Conservation (phyloP, 2,113 vertebrate species). For the Gambusia affinis region DNA sequence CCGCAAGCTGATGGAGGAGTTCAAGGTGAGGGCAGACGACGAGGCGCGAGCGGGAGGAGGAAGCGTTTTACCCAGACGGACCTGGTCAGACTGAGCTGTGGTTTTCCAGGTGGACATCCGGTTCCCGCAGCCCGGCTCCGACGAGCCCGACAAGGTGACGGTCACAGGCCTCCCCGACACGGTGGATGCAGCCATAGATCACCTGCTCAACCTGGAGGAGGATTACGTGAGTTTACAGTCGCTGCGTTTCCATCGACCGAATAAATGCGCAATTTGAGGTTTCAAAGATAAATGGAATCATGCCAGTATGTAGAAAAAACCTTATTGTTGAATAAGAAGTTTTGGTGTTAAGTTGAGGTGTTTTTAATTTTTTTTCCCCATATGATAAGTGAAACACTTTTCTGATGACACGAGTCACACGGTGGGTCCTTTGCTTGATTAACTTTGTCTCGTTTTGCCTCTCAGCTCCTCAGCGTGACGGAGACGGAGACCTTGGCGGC, state of each 20-base stretch:
- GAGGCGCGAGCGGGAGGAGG: not conserved
- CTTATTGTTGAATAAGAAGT: too few species aligned
- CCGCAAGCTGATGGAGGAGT: conserved; percentile 87
- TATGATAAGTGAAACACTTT: too few species aligned
- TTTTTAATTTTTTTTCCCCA: too few species aligned
- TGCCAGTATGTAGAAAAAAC: too few species aligned
- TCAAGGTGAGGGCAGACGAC: conserved; percentile 71
- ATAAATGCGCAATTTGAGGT: too few species aligned
- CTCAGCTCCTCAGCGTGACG: conserved; percentile 83
- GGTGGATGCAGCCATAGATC: conserved; percentile 82
- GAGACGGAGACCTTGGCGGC: conserved; percentile 85
- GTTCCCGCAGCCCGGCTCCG: conserved; percentile 83
- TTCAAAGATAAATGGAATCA: too few species aligned
- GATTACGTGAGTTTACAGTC: conserved; percentile 81
- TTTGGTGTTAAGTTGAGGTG: too few species aligned
- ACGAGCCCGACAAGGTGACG: conserved; percentile 82
- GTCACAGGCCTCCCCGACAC: conserved; percentile 83
- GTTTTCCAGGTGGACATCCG: conserved; percentile 82
- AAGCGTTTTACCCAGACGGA: accelerated
- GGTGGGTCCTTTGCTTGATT: too few species aligned
- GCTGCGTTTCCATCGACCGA: too few species aligned
- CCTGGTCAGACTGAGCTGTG: not conserved
- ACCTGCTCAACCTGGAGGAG: conserved; percentile 86
- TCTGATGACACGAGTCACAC: too few species aligned
- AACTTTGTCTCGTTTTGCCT: not conserved